Evolutionary conservation across 2,113 vertebrate genomes (phyloP).

Genomic region (Dolichotis patagonum): DNA sequence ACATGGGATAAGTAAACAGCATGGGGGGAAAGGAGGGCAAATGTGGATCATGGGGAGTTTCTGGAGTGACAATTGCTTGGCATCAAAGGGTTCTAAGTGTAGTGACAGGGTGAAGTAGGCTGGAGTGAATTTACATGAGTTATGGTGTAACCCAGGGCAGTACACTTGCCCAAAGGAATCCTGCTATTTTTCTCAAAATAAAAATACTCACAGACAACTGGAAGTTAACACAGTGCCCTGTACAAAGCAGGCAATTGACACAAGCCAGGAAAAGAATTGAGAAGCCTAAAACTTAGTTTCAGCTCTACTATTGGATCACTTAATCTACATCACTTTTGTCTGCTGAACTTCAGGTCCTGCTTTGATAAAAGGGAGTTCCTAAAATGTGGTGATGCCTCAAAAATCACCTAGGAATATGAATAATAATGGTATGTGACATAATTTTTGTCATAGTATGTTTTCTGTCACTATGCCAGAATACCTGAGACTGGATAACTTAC

Average conservation of each 20-base stretch:
- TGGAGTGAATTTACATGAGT: neutral
- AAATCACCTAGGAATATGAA: conserved; percentile 16
- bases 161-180: neutral
- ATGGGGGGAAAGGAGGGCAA: neutral
- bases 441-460: neutral
- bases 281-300: neutral
- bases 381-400: neutral
- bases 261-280: neutral
- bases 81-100: neutral
- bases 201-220: neutral
- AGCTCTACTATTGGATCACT: neutral
- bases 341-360: neutral
- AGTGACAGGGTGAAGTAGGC: neutral
- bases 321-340: neutral
- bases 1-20: neutral
- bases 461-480: neutral
- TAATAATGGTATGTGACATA: neutral
- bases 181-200: neutral
- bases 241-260: neutral
- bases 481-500: neutral
- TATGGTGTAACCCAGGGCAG: neutral
- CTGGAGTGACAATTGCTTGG: neutral
- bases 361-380: neutral
- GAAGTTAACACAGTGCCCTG: neutral
- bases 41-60: neutral